phyloP scores from a whole-genome alignment of 1,140 invertebrate genomes.

The Chlorops oryzae region DNA sequence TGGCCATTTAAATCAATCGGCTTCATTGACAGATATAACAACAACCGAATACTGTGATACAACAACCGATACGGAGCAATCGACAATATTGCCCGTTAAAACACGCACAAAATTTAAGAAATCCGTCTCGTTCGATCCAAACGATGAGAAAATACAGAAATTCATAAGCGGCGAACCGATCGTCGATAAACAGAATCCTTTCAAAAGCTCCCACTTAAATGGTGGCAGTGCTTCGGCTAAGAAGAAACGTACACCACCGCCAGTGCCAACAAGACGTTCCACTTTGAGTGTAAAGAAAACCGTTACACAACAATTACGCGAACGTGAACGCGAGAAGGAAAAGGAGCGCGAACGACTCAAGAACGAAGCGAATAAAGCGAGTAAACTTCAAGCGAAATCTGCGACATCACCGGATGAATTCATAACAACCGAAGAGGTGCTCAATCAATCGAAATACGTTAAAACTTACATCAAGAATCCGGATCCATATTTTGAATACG shows the following conservation, averaged over 20 bases:
- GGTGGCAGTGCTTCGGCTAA: conserved; percentile 11
- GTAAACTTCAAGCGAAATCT: conserved; percentile 1
- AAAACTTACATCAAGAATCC: conserved; percentile 47
- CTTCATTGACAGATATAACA: no score
- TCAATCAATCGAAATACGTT: conserved; percentile 47
- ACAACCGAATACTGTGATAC: no score
- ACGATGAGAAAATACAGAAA: conserved; percentile 39
- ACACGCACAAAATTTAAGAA: conserved; percentile 26
- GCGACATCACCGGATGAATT: conserved; percentile 28
- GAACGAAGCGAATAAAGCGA: conserved; percentile 29
- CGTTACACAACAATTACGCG: conserved; percentile 35
- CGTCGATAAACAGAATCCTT: conserved; percentile 43
- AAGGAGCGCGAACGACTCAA: conserved; percentile 22
- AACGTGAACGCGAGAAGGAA: conserved; percentile 30
- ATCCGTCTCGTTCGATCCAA: conserved; percentile 37
- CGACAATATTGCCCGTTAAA: not conserved
- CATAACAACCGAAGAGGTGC: conserved; percentile 45
- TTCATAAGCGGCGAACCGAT: conserved; percentile 42
- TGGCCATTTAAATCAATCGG: no score
- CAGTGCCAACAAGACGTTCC: conserved; percentile 34
- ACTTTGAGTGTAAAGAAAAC: conserved; percentile 33
- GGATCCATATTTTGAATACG: conserved; percentile 41
- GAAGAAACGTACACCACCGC: conserved; percentile 31
- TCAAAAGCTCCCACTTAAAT: conserved; percentile 17
- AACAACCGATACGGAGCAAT: no score